Evolutionary conservation across 2,888 invertebrate species (phyloP).

Genomic region (Netelia fuscicornis): DNA sequence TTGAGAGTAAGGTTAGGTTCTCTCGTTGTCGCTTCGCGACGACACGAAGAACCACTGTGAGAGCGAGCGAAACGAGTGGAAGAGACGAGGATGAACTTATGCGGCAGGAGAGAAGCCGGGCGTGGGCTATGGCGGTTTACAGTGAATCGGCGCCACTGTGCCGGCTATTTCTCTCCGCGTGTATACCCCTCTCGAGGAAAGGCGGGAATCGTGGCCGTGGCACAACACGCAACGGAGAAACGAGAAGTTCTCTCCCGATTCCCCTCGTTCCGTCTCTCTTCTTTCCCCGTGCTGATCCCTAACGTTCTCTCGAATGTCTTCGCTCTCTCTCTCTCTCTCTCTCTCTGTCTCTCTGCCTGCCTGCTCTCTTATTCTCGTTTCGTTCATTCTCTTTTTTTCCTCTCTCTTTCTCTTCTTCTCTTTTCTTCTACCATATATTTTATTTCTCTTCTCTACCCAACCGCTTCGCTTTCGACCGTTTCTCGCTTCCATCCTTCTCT

Average conservation of each 20-base stretch:
- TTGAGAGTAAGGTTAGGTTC: not conserved
- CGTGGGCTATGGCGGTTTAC: constrained; percentile 73
- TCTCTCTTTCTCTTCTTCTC: constrained; percentile 54
- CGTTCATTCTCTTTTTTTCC: constrained; percentile 16
- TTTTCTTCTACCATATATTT: constrained; percentile 49
- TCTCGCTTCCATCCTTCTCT: constrained; percentile 41
- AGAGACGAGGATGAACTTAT: constrained; percentile 40
- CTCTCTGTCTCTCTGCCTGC: constrained; percentile 40
- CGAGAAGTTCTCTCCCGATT: constrained; percentile 36
- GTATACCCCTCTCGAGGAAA: constrained; percentile 62
- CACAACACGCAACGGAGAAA: constrained; percentile 44
- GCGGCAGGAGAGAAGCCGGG: constrained; percentile 44
- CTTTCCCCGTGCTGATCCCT: constrained; percentile 23
- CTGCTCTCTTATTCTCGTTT: constrained; percentile 46
- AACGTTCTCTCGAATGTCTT: constrained; percentile 23
- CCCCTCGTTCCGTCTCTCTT: constrained; percentile 46
- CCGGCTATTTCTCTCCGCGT: constrained; percentile 75
- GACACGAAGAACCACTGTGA: constrained; percentile 11
- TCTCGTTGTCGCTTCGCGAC: constrained; percentile 3
- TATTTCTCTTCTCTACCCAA: constrained; percentile 56
- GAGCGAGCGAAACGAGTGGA: constrained; percentile 34
- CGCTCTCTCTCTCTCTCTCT: constrained; percentile 59
- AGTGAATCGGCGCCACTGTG: constrained; percentile 81
- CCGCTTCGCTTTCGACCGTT: constrained; percentile 41
- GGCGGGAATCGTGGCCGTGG: constrained; percentile 65